A percentile compares a stretch with the other conserved stretches of the same genome.
Evolutionary conservation across 1,140 invertebrate species (phyloP).

Genomic region (Olivierus martensii): DNA sequence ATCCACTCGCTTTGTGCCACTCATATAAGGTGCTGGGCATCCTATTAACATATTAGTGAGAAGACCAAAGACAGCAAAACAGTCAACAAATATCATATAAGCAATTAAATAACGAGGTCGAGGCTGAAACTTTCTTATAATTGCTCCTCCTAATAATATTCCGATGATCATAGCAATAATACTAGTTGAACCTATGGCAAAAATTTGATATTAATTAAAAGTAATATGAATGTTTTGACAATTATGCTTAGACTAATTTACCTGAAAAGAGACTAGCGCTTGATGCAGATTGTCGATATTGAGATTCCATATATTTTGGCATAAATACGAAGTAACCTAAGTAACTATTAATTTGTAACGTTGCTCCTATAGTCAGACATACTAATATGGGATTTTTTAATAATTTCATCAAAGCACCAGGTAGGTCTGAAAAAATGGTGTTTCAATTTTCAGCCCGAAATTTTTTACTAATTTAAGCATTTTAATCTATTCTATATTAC

Average conservation of each 20-base stretch:
- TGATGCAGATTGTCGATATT: conserved; percentile 54
- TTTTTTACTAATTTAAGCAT: too few species aligned
- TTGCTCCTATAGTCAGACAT: conserved; percentile 48
- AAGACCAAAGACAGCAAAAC: conserved; percentile 46
- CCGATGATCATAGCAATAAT: conserved; percentile 55
- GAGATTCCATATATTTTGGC: conserved; percentile 59
- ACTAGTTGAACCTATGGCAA: conserved; percentile 39
- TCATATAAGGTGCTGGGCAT: conserved; percentile 33
- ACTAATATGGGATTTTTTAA: conserved; percentile 48
- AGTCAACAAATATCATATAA: conserved; percentile 56
- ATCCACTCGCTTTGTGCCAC: neutral
- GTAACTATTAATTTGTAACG: conserved; percentile 54
- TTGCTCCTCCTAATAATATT: conserved; percentile 47
- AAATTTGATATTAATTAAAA: too few species aligned
- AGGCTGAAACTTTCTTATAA: conserved; percentile 53
- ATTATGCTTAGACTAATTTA: neutral
- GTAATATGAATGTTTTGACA: too few species aligned
- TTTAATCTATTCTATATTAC: too few species aligned
- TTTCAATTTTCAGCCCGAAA: too few species aligned
- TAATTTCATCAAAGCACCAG: conserved; percentile 43
- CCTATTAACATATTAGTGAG: conserved; percentile 52
- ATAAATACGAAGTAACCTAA: conserved; percentile 60
- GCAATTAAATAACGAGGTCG: conserved; percentile 48
- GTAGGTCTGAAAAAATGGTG: conserved; percentile 26
- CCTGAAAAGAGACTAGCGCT: conserved; percentile 37